phyloP scores from a whole-genome alignment of 2,797 vertebrate species.

The Echiichthys vipera region DNA sequence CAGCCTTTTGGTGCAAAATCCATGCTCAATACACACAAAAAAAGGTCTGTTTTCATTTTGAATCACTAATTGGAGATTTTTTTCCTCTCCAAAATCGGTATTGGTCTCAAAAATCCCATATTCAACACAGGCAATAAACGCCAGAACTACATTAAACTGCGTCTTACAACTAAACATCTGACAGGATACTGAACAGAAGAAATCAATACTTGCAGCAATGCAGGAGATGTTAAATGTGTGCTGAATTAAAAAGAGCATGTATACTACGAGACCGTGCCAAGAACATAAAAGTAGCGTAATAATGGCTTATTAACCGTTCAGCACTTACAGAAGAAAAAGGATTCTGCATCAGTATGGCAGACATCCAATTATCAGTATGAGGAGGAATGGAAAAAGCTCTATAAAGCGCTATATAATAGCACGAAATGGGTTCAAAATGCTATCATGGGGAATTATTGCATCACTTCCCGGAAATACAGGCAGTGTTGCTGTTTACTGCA shows the following conservation, averaged over 20 bases:
- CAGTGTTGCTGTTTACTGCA: background rate
- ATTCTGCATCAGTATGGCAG: background rate
- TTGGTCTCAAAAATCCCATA: too few species aligned
- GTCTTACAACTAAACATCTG: background rate
- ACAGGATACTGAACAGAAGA: background rate
- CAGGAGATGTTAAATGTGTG: background rate
- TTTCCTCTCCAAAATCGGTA: too few species aligned
- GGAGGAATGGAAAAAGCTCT: background rate
- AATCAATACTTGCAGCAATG: background rate
- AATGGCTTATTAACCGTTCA: background rate
- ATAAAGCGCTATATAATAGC: background rate
- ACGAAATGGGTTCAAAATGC: background rate
- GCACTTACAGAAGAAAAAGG: background rate
- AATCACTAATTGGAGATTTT: too few species aligned
- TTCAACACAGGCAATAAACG: too few species aligned
- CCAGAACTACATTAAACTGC: background rate
- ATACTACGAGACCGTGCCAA: background rate
- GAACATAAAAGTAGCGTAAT: background rate
- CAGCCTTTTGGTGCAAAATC: too few species aligned
- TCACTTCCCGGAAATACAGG: background rate
- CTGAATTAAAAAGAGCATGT: background rate
- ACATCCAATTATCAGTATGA: background rate
- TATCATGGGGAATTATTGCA: background rate
- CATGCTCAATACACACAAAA: too few species aligned
- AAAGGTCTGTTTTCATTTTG: too few species aligned